A percentile compares a stretch with the other conserved stretches of the same genome.
phyloP scores from a whole-genome alignment of 2,888 invertebrate genomes.

The Desoria tigrina region DNA sequence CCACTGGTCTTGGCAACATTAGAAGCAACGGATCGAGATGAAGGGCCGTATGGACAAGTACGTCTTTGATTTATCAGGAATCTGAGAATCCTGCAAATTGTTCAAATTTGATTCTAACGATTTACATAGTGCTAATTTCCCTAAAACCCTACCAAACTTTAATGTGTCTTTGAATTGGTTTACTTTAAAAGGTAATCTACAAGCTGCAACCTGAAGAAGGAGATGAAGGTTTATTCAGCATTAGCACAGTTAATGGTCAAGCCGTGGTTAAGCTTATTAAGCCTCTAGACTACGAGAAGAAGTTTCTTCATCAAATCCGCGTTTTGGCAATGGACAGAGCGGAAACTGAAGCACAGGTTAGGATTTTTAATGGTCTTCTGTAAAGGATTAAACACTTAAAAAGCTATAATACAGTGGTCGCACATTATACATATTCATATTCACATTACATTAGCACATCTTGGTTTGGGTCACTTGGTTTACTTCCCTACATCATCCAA shows the following conservation, averaged over 20 bases:
- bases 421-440: background rate
- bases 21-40: conserved; percentile 85
- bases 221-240: conserved; percentile 73
- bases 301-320: conserved; percentile 81
- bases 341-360: conserved; percentile 64
- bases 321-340: conserved; percentile 82
- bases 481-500: background rate
- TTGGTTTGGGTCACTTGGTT: conserved; percentile 3
- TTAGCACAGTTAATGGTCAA: conserved; percentile 81
- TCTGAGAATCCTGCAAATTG: no score
- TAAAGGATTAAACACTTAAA: background rate
- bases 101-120: conserved; percentile 7
- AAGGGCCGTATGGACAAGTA: conserved; percentile 88
- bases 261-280: conserved; percentile 77
- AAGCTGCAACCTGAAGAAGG: conserved; percentile 79
- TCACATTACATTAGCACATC: background rate
- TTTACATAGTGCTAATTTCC: no score
- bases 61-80: background rate
- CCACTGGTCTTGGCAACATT: conserved; percentile 75
- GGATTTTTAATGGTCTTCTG: no score
- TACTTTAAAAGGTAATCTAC: conserved; percentile 76
- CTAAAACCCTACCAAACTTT: no score
- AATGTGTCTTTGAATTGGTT: no score
- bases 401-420: background rate
- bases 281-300: conserved; percentile 79